Percentiles rank a stretch among this genome's conserved stretches.
These are phyloP conservation scores for Lucifuga dentata DNA, from an alignment of 2,113 vertebrate species.

Conservation along the genomic window DNA sequence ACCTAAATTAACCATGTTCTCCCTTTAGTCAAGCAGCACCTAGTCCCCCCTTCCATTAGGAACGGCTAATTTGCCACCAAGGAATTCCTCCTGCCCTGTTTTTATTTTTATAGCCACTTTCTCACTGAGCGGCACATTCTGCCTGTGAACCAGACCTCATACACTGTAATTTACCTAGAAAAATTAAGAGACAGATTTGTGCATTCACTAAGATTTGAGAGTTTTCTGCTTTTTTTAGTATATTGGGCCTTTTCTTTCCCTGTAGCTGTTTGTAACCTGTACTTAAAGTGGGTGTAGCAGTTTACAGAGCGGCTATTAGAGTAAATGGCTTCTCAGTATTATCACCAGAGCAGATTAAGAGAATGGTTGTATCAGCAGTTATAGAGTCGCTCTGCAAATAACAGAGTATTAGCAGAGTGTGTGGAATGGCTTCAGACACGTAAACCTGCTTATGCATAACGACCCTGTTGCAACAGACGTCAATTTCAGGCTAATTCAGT, in stretches of 20 bases:
- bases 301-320: slow-evolving; percentile 77
- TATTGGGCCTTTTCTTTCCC: slow-evolving; percentile 52
- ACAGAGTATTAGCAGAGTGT: slow-evolving; percentile 63
- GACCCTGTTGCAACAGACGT: slow-evolving; percentile 40
- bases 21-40: slow-evolving; percentile 65
- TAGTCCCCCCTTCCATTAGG: slow-evolving; percentile 69
- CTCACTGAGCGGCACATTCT: slow-evolving; percentile 54
- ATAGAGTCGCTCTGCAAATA: slow-evolving; percentile 67
- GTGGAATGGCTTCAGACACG: slow-evolving; percentile 51
- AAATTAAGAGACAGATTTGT: slow-evolving; percentile 62
- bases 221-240: slow-evolving; percentile 47
- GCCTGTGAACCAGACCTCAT: slow-evolving; percentile 24
- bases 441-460: slow-evolving; percentile 47
- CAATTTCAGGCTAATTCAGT: slow-evolving; percentile 30
- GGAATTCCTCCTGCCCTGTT: slow-evolving; percentile 69
- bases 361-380: slow-evolving; percentile 77
- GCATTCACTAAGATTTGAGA: slow-evolving; percentile 48
- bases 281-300: slow-evolving; percentile 79
- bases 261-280: slow-evolving; percentile 72
- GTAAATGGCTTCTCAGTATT: slow-evolving; percentile 70
- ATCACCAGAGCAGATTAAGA: slow-evolving; percentile 72
- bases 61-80: slow-evolving; percentile 73
- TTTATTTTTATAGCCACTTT: slow-evolving; percentile 77
- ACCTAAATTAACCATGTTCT: slow-evolving; percentile 74
- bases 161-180: slow-evolving; percentile 68